phyloP scores from a whole-genome alignment of 1,140 invertebrate genomes.

The Diorhabda sublineata region DNA sequence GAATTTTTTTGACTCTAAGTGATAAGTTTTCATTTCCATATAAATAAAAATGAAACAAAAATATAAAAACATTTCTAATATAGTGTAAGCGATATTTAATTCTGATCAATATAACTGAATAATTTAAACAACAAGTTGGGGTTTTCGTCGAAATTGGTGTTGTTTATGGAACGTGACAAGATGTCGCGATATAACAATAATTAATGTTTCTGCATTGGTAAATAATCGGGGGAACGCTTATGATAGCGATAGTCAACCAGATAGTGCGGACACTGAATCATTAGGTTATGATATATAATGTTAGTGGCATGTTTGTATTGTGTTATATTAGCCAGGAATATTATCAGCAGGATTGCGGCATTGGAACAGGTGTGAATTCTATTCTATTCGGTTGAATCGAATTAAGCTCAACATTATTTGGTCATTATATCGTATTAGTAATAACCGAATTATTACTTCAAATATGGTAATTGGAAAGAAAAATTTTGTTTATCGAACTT shows the following conservation, averaged over 20 bases:
- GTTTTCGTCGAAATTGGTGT: slow-evolving; percentile 5
- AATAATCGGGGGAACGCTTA: slow-evolving; percentile 35
- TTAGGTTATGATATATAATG: slow-evolving; percentile 40
- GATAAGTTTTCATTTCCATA: too few relatives aligned
- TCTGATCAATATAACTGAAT: not conserved
- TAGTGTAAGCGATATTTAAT: too few relatives aligned
- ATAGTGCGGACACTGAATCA: slow-evolving; percentile 39
- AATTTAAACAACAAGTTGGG: slow-evolving; percentile 2
- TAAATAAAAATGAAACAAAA: too few relatives aligned
- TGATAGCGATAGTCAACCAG: slow-evolving; percentile 36
- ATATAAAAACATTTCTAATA: too few relatives aligned
- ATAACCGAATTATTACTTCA: not conserved
- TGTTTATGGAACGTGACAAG: slow-evolving; percentile 30
- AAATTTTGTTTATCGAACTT: too few relatives aligned
- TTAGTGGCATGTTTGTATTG: slow-evolving; percentile 37
- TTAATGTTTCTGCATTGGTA: slow-evolving; percentile 34
- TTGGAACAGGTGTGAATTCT: slow-evolving; percentile 30
- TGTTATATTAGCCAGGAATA: slow-evolving; percentile 34
- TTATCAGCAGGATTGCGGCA: slow-evolving; percentile 34
- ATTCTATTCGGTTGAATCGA: not conserved
- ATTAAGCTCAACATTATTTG: not conserved
- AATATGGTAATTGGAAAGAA: too few relatives aligned
- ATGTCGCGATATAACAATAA: slow-evolving; percentile 28
- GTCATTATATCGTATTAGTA: not conserved
- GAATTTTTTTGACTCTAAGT: too few relatives aligned